A percentile compares a stretch with the other conserved stretches of the same genome.
These are phyloP conservation scores for Columba livia DNA, from an alignment of 2,113 vertebrate genomes.

Conservation along the genomic window DNA sequence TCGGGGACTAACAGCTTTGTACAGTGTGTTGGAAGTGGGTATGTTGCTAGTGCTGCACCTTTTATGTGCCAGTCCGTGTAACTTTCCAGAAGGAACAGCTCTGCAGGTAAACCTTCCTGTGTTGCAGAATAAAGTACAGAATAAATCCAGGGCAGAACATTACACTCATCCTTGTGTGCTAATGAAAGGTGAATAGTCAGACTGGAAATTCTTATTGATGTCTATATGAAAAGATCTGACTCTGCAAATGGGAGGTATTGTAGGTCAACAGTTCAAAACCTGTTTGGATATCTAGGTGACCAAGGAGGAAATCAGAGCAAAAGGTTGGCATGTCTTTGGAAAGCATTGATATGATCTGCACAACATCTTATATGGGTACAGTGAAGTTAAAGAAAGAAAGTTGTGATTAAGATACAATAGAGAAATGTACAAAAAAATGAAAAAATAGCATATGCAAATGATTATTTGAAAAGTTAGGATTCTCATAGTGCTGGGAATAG, in stretches of 20 bases:
- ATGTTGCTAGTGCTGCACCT: neutral
- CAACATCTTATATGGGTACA: neutral
- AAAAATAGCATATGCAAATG: neutral
- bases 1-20: neutral
- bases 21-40: neutral
- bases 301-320: neutral
- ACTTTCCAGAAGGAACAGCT: slow-evolving; percentile 14
- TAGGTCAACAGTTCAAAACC: neutral
- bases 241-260: neutral
- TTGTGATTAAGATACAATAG: neutral
- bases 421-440: neutral
- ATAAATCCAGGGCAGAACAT: neutral
- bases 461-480: neutral
- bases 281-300: neutral
- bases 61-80: neutral
- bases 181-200: neutral
- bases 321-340: slow-evolving; percentile 24
- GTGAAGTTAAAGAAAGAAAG: neutral
- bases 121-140: slow-evolving; percentile 15
- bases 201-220: neutral
- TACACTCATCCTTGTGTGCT: neutral
- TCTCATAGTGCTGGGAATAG: neutral
- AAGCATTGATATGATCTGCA: slow-evolving; percentile 3
- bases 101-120: neutral
- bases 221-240: neutral